These are phyloP conservation scores for Gavia stellata DNA, from an alignment of 2,113 vertebrate genomes.

Conservation along the genomic window DNA sequence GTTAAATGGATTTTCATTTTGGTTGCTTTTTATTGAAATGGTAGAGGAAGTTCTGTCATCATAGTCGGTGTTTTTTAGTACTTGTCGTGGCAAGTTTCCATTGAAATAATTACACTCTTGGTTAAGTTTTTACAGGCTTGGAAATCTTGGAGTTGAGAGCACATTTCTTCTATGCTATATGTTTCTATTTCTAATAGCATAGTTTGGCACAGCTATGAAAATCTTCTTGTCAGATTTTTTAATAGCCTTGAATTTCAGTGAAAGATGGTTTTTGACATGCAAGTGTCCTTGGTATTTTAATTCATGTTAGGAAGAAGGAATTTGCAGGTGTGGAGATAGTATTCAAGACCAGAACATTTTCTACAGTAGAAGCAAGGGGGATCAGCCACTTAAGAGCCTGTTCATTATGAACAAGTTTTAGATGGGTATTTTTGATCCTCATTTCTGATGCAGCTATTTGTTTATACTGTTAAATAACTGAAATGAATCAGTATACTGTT, in stretches of 20 bases:
- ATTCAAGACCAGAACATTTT: background rate
- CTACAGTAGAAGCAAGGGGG: background rate
- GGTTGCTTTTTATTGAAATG: background rate
- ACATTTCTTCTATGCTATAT: background rate
- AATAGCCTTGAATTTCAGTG: background rate
- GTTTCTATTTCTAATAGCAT: background rate
- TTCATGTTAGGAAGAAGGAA: background rate
- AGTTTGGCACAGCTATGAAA: background rate
- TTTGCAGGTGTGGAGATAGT: background rate
- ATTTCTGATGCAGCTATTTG: background rate
- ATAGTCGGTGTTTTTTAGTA: background rate
- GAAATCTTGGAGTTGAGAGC: background rate
- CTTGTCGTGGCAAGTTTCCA: background rate
- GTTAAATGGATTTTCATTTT: background rate
- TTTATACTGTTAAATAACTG: background rate
- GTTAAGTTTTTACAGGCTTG: background rate
- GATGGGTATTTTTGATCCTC: rapidly evolving
- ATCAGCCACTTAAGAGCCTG: background rate
- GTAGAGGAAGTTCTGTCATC: background rate
- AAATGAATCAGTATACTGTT: background rate
- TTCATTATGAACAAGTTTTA: background rate
- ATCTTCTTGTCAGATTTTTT: background rate
- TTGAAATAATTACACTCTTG: background rate
- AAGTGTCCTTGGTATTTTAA: background rate
- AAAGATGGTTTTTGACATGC: background rate